Conservation (phyloP, 2,797 vertebrate genomes). For the Fringilla coelebs region DNA sequence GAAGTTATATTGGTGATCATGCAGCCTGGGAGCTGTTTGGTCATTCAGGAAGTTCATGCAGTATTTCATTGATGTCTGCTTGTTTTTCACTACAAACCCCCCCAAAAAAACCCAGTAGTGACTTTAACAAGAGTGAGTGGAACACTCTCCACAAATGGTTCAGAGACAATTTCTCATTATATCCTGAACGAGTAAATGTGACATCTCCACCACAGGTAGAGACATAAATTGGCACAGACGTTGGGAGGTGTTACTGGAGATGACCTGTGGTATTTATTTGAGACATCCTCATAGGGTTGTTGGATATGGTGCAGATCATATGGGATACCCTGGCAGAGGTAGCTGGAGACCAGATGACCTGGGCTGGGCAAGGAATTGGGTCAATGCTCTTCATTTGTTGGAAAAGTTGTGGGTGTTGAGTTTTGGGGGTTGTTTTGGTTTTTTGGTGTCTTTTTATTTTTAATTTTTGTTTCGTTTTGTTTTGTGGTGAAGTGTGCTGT, state of each 20-base stretch:
- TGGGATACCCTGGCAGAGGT: background rate
- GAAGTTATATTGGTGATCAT: background rate
- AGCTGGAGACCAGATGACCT: background rate
- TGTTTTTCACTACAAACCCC: background rate
- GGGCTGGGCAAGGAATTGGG: background rate
- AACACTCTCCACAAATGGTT: background rate
- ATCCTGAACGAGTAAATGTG: background rate
- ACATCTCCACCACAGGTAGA: background rate
- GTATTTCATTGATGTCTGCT: background rate
- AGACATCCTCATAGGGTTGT: background rate
- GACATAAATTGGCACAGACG: background rate
- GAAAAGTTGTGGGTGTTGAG: background rate
- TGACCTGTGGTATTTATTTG: background rate
- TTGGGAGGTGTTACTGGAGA: background rate
- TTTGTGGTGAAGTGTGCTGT: background rate
- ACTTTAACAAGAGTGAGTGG: background rate
- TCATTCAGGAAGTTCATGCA: background rate
- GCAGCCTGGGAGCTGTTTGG: background rate
- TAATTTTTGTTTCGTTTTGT: background rate
- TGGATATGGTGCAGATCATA: background rate
- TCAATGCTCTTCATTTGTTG: background rate
- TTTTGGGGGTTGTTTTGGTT: background rate
- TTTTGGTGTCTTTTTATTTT: background rate
- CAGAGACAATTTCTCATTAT: background rate
- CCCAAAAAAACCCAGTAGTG: rapidly evolving